Evolutionary conservation across 2,113 vertebrate genomes (phyloP).

Genomic region (Callithrix jacchus): DNA sequence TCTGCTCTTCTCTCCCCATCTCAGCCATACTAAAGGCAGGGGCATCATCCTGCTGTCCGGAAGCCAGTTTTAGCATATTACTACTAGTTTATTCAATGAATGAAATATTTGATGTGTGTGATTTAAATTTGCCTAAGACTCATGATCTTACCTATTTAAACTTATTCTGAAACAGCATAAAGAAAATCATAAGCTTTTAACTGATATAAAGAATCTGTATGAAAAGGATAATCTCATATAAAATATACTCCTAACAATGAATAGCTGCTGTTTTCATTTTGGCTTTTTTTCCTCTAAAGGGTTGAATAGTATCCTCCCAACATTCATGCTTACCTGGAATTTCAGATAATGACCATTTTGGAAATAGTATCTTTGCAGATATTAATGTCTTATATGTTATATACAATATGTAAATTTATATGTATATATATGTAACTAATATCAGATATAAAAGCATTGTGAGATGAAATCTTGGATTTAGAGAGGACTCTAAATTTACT

Average conservation of each 20-base stretch:
- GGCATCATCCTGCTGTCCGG: slow-evolving; percentile 88
- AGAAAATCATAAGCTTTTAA: not conserved
- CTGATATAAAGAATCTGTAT: not conserved
- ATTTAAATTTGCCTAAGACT: not conserved
- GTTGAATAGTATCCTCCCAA: not conserved
- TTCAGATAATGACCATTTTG: not conserved
- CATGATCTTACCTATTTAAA: not conserved
- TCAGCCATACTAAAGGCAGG: slow-evolving; percentile 89
- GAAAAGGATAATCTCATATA: not conserved
- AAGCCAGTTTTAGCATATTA: not conserved
- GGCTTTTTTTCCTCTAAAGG: not conserved
- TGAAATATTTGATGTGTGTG: not conserved
- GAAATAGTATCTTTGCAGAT: not conserved
- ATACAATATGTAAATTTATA: too few species aligned
- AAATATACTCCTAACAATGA: not conserved
- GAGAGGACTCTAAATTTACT: not conserved
- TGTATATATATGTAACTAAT: too few species aligned
- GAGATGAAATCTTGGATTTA: not conserved
- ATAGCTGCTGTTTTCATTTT: not conserved
- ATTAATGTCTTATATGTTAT: not conserved
- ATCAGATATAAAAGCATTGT: not conserved
- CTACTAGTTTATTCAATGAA: not conserved
- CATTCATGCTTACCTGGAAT: not conserved
- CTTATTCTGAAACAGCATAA: not conserved
- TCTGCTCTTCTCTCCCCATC: not conserved